Conservation (phyloP, 2,113 vertebrate species). For the Saguinus imperator region DNA sequence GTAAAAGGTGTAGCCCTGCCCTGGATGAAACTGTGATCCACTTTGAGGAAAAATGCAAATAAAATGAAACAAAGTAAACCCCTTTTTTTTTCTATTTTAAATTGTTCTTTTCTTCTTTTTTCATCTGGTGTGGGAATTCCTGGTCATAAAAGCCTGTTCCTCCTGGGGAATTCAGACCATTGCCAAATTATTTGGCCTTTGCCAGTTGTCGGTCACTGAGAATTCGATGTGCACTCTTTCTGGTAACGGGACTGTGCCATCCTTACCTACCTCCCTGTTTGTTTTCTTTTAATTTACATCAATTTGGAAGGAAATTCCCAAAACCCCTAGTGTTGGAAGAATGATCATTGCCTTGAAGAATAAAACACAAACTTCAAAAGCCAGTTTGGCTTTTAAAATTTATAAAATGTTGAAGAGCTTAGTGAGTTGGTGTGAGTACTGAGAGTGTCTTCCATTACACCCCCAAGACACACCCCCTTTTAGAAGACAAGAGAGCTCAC, state of each 20-base stretch:
- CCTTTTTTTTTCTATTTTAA: neutral
- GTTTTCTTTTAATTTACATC: neutral
- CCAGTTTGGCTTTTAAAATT: neutral
- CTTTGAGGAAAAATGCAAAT: neutral
- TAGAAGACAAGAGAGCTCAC: neutral
- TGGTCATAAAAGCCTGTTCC: neutral
- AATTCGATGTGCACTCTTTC: neutral
- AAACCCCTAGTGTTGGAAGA: neutral
- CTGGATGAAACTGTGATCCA: neutral
- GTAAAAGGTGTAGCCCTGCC: neutral
- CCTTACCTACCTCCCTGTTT: neutral
- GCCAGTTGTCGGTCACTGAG: neutral
- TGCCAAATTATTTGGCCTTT: neutral
- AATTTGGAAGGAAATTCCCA: neutral
- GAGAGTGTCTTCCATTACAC: rapidly evolving
- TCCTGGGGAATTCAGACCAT: neutral
- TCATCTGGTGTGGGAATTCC: neutral
- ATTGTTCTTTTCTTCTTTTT: neutral
- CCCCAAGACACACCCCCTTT: neutral
- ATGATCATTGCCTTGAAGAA: neutral
- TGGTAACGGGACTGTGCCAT: neutral
- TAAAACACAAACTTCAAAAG: neutral
- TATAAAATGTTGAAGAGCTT: neutral
- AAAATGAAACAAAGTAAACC: neutral
- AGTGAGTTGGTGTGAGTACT: neutral